Evolutionary conservation across 1,140 invertebrate genomes (phyloP), one percentile per base, ranked within the genome.

Genomic region (Achroia grisella): DNA sequence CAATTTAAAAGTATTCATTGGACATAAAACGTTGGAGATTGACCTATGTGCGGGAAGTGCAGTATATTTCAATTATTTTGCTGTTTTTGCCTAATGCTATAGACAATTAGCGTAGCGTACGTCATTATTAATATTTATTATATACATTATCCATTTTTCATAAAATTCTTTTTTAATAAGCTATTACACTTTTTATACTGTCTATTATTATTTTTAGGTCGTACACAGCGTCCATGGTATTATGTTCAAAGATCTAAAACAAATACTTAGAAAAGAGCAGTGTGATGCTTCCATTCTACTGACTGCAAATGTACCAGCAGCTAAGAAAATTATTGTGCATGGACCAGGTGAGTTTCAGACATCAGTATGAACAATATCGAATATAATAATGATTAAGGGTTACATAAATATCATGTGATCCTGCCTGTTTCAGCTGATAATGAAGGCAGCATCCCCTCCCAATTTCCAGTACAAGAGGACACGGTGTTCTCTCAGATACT

Each of bases 161-260:
- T n/a, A n/a, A n/a, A n/a, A n/a, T n/a, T n/a, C n/a, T n/a, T n/a
- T n/a, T n/a, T n/a, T n/a, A n/a, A n/a, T n/a, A n/a, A n/a, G n/a
- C n/a, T n/a, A n/a, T n/a, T n/a, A n/a, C n/a, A n/a, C n/a, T 10
- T 2, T 3, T 31, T 31, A 31, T n/a, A 31, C 9, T 31, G 30
- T 4, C 6, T 23, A 23, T 23, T 31, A 3, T 3, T 31, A 35
- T 12, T 67, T 54, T 6, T 56, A 96, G 94, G 93, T 98, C 32
- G 96, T 98, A 0, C 94, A 95, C 53, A 97, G 95, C 74, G 97
- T 99, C 0, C 97, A 99, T 75, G 98, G 98, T 30, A 97, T 99
- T 46, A 98, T 98, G 92, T 99, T 99, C 64, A 99, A 99, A 87
- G 98, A 99, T 86, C 87, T 99, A 9, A 99, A 99, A 71, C 98